phyloP scores from a whole-genome alignment of 2,888 invertebrate genomes.

The Rugalucina vietnamica region DNA sequence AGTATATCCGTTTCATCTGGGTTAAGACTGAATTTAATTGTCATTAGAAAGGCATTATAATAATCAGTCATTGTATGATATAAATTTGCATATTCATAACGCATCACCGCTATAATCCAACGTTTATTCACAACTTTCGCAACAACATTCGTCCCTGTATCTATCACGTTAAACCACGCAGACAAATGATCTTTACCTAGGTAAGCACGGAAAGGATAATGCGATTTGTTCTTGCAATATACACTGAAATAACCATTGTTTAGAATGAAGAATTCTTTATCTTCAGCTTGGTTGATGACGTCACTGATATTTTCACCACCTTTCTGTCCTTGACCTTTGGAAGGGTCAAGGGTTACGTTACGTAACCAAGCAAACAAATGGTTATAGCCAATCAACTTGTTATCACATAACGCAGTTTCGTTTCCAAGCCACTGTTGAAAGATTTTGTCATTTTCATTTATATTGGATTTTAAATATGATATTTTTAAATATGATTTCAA shows the following conservation, averaged over 20 bases:
- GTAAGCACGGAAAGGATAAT: constrained; percentile 42
- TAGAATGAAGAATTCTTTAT: constrained; percentile 67
- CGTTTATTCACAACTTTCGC: not conserved
- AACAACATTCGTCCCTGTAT: not conserved
- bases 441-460: not conserved
- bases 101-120: constrained; percentile 73
- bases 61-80: constrained; percentile 81
- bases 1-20: constrained; percentile 75
- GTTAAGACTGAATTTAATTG: constrained; percentile 64
- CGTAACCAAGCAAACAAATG: constrained; percentile 56
- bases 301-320: constrained; percentile 69
- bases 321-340: constrained; percentile 45
- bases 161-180: constrained; percentile 52
- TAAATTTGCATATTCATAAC: constrained; percentile 80
- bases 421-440: not conserved
- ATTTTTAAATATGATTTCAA: no score
- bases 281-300: constrained; percentile 72
- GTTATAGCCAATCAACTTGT: constrained; percentile 55
- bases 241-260: constrained; percentile 69
- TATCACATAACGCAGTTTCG: constrained; percentile 41
- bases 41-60: constrained; percentile 77
- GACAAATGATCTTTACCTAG: constrained; percentile 65
- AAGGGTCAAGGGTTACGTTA: constrained; percentile 63
- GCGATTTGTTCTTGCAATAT: constrained; percentile 49
- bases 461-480: no score